Percentiles rank a stretch among this genome's conserved stretches.
phyloP scores from a whole-genome alignment of 2,797 vertebrate species.

The Sebastiscus tertius region DNA sequence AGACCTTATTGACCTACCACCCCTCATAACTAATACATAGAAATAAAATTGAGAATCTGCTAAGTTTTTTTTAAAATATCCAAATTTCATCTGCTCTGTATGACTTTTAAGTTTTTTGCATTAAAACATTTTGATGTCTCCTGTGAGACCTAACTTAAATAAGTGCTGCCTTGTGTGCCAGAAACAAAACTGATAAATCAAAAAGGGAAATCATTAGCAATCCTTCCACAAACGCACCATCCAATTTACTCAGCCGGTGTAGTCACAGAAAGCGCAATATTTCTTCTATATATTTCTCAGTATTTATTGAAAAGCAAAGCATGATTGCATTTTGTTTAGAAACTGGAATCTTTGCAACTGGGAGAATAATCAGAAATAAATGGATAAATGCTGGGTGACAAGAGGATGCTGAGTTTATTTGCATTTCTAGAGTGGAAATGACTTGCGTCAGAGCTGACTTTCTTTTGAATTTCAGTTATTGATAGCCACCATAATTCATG shows the following conservation, averaged over 20 bases:
- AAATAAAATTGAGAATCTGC: conserved; percentile 20
- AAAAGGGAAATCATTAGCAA: conserved; percentile 55
- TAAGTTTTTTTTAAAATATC: conserved; percentile 17
- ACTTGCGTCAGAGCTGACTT: conserved; percentile 30
- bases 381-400: conserved; percentile 27
- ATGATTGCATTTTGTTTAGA: conserved; percentile 62
- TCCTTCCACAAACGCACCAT: conserved; percentile 54
- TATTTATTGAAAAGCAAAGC: conserved; percentile 63
- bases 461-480: conserved; percentile 47
- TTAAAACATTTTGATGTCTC: conserved; percentile 41
- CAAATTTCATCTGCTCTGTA: conserved; percentile 17
- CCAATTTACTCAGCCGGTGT: conserved; percentile 48
- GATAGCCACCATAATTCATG: conserved; percentile 30
- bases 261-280: conserved; percentile 29
- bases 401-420: conserved; percentile 21
- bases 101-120: conserved; percentile 24
- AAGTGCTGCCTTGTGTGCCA: conserved; percentile 33
- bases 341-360: conserved; percentile 57
- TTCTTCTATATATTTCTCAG: conserved; percentile 33
- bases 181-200: conserved; percentile 63
- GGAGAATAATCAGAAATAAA: conserved; percentile 43
- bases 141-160: conserved; percentile 35
- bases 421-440: conserved; percentile 29
- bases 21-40: conserved; percentile 17
- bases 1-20: conserved; percentile 18